Percentiles rank a stretch among this genome's conserved stretches.
phyloP scores from a whole-genome alignment of 2,888 invertebrate genomes.

The Matsumyia berberina region DNA sequence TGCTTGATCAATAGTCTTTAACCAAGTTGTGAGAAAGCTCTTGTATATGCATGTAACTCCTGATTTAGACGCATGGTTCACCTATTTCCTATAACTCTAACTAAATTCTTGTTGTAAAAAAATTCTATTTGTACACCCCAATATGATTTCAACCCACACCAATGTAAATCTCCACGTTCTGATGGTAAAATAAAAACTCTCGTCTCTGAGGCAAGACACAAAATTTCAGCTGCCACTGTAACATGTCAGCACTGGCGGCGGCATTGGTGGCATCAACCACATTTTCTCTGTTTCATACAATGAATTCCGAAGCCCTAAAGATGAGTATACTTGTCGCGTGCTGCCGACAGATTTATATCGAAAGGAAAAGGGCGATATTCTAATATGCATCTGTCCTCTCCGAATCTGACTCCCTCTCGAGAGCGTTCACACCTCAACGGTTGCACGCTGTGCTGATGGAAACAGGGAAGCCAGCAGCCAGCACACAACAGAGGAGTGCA shows the following conservation, averaged over 20 bases:
- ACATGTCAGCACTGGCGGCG: constrained; percentile 39
- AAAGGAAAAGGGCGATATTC: constrained; percentile 72
- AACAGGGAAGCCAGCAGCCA: constrained; percentile 23
- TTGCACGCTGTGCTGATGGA: constrained; percentile 34
- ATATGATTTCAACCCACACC: too few species aligned
- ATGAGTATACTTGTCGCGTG: constrained; percentile 75
- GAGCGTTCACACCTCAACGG: constrained; percentile 58
- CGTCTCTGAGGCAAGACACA: constrained; percentile 20
- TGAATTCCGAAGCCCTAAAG: constrained; percentile 52
- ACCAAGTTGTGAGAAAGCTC: too few species aligned
- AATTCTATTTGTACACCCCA: background rate
- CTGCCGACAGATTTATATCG: constrained; percentile 72
- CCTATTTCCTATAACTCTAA: background rate
- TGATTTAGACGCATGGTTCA: background rate
- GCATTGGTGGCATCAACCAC: constrained; percentile 21
- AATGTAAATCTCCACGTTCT: constrained; percentile 38
- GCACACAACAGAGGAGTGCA: constrained; percentile 45
- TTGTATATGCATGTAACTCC: too few species aligned
- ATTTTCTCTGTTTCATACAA: constrained; percentile 48
- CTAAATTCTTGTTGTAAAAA: background rate
- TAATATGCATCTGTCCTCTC: constrained; percentile 51
- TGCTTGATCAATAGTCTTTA: too few species aligned
- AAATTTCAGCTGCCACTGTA: constrained; percentile 58
- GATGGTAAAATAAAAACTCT: constrained; percentile 7
- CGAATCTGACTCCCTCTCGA: constrained; percentile 17